Evolutionary conservation across 1,140 invertebrate genomes (phyloP), one percentile per base, ranked within the genome.

Genomic region (Eumeta japonica): DNA sequence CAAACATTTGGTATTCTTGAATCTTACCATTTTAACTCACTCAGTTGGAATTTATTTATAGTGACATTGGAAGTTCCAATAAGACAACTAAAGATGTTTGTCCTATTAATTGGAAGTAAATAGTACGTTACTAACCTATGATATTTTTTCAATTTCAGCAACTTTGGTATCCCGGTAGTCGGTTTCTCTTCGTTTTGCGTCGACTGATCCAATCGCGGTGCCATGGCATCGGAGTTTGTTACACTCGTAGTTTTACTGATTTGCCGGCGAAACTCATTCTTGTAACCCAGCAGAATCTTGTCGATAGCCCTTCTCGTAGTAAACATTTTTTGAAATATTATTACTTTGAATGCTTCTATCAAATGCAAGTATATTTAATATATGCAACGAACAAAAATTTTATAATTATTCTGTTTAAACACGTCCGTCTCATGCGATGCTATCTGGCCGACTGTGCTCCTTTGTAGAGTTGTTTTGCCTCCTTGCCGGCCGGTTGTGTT

Each of bases 211-310:
- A 75, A 56, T 16, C 73, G 62, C 3, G 66, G 62, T 9, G 70
- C 62, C 58, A 81, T 78, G 11, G 76, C 71, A 47, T 80, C 78
- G n/a, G 77, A 80, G 47, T 81, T 80, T n/a, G 75, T 73, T 15
- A 73, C 75, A 40, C 68, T 78, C 10, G 75, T 73, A 1, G 78
- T 80, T 59, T 79, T 80, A 57, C 77, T 79, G 38, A 80, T 80
- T 30, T 67, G 66, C 36, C 79, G 66, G 41, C 66, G 61, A 38
- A 77, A 44, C 52, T 65, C 76, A 55, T 67, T 68, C 58, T 60
- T 68, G 58, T 62, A 76, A 39, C 57, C 58, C 61, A 60, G 62
- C 18, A 66, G 37, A 38, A 70, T 46, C 45, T 50, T 63, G n/a
- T 67, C 65, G 42, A 70, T 48, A 55, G 65, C 73, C 47, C 66